These are phyloP conservation scores for Cotesia congregata DNA, from an alignment of 2,888 invertebrate species.

Conservation along the genomic window DNA sequence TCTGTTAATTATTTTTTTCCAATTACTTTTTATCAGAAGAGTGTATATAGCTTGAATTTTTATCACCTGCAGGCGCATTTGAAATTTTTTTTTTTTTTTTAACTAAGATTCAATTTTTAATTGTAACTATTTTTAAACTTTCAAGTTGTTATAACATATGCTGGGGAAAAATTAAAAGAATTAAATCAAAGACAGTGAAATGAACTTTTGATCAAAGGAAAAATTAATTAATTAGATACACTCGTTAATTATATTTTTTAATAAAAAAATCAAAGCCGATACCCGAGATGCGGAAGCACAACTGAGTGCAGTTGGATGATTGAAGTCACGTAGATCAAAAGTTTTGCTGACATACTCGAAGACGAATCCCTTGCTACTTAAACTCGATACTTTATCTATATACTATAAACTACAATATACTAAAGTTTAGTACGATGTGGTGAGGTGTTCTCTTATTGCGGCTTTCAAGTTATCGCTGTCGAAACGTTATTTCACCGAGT, in stretches of 20 bases:
- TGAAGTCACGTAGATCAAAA: constrained; percentile 37
- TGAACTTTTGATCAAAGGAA: too few relatives aligned
- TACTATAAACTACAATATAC: neutral
- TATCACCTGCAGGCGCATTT: too few relatives aligned
- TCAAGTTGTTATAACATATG: too few relatives aligned
- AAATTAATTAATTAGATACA: too few relatives aligned
- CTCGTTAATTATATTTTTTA: neutral
- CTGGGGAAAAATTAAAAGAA: too few relatives aligned
- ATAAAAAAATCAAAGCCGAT: neutral
- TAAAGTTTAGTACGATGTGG: neutral
- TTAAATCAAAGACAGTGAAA: too few relatives aligned
- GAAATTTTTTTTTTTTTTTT: too few relatives aligned
- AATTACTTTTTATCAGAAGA: constrained; percentile 24
- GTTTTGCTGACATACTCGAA: constrained; percentile 27
- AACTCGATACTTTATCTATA: constrained; percentile 11
- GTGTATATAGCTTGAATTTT: too few relatives aligned
- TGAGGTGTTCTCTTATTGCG: neutral
- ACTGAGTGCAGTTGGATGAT: constrained; percentile 28
- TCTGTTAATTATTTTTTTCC: constrained; percentile 9
- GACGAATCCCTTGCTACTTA: constrained; percentile 22
- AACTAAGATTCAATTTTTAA: too few relatives aligned
- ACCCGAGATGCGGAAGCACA: neutral
- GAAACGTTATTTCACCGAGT: constrained; percentile 17
- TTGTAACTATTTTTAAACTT: too few relatives aligned
- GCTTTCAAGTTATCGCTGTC: constrained; percentile 9